phyloP scores from a whole-genome alignment of 2,113 vertebrate genomes.

The Pipra filicauda region DNA sequence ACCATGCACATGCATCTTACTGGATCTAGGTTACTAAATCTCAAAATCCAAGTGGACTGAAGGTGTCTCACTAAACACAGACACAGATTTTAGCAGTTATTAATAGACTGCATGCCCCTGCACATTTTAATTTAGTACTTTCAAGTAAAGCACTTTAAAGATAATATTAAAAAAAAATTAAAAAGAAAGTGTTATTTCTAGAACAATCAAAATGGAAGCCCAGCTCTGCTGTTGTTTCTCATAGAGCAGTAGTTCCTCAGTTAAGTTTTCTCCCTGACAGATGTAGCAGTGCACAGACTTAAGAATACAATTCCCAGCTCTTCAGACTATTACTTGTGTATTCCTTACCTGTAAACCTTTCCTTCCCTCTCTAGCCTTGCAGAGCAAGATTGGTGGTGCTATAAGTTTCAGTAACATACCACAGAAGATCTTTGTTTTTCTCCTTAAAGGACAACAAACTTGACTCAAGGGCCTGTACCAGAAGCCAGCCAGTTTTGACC shows the following conservation, averaged over 20 bases:
- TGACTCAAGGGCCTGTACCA: not conserved
- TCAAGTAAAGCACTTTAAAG: not conserved
- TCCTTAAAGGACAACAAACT: not conserved
- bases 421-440: not conserved
- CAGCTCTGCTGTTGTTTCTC: not conserved
- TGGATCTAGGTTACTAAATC: not conserved
- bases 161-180: not conserved
- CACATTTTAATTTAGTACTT: not conserved
- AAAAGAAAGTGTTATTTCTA: constrained; percentile 9
- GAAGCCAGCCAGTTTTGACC: not conserved
- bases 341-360: not conserved
- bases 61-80: not conserved
- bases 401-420: not conserved
- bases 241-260: not conserved
- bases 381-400: not conserved
- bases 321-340: not conserved
- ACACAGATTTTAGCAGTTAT: not conserved
- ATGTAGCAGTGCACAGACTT: not conserved
- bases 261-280: not conserved
- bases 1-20: not conserved
- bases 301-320: not conserved
- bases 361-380: not conserved
- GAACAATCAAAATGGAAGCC: constrained; percentile 8
- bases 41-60: not conserved
- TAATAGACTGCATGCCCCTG: not conserved